Percentiles rank a stretch among this genome's conserved stretches.
Evolutionary conservation across 2,113 vertebrate species (phyloP).

Genomic region (Laticauda laticaudata): DNA sequence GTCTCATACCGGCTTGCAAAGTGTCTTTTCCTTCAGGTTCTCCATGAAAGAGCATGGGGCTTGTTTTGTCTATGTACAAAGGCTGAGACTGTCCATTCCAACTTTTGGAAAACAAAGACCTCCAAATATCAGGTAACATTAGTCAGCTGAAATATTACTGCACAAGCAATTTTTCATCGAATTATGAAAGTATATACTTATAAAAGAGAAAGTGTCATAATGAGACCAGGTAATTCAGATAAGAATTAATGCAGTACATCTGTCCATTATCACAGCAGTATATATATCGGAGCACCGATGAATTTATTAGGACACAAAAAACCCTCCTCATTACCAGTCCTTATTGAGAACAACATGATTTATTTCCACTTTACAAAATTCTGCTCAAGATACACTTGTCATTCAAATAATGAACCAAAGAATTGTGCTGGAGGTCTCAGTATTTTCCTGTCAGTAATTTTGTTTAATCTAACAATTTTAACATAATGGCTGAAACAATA

Average conservation of each 20-base stretch:
- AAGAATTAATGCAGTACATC: neutral
- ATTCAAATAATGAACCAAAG: neutral
- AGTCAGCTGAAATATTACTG: neutral
- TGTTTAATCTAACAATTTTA: neutral
- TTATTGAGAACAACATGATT: neutral
- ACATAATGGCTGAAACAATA: neutral
- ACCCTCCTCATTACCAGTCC: neutral
- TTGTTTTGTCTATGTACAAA: neutral
- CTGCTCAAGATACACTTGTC: neutral
- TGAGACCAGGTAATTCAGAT: neutral
- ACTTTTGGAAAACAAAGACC: neutral
- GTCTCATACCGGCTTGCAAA: neutral
- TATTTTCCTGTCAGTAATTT: neutral
- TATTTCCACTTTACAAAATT: neutral
- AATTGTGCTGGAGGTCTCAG: neutral
- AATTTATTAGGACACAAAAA: neutral
- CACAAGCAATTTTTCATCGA: neutral
- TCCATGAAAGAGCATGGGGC: neutral
- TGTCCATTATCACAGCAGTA: neutral
- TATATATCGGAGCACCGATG: neutral
- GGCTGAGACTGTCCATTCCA: neutral
- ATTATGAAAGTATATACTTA: neutral
- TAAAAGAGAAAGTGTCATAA: neutral
- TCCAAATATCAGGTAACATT: neutral
- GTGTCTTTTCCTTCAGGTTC: neutral